Evolutionary conservation across 1,140 invertebrate genomes (phyloP).

Genomic region (Drosophila cardini): DNA sequence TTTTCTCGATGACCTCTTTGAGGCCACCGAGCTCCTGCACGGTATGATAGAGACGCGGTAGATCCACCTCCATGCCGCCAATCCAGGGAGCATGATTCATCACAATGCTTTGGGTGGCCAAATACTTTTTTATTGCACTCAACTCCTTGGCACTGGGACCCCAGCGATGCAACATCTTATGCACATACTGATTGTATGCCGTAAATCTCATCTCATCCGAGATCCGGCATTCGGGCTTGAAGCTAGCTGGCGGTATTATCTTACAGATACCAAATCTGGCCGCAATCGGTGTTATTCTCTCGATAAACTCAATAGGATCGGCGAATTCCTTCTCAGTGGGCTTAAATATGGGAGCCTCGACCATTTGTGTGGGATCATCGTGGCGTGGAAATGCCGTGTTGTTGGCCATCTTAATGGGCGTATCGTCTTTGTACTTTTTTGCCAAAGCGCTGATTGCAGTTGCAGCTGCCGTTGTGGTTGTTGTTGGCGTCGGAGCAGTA

Average conservation of each 20-base stretch:
- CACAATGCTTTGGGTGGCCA: conserved; percentile 91
- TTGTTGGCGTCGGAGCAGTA: conserved; percentile 26
- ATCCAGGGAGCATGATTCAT: conserved; percentile 92
- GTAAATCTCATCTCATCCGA: conserved; percentile 94
- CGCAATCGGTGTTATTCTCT: conserved; percentile 91
- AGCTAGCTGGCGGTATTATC: conserved; percentile 94
- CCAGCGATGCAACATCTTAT: conserved; percentile 95
- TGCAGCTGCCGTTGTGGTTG: conserved; percentile 41
- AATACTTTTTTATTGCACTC: conserved; percentile 93
- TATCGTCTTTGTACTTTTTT: conserved; percentile 82
- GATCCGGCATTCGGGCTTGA: conserved; percentile 95
- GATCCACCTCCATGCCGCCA: conserved; percentile 95
- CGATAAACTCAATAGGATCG: conserved; percentile 95
- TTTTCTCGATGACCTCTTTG: conserved; percentile 95
- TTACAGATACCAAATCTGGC: conserved; percentile 94
- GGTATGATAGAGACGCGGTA: conserved; percentile 93
- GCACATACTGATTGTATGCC: conserved; percentile 95
- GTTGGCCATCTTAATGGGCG: conserved; percentile 85
- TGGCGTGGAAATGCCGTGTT: conserved; percentile 86
- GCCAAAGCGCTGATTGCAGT: conserved; percentile 42
- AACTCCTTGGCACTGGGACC: conserved; percentile 94
- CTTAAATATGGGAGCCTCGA: conserved; percentile 93
- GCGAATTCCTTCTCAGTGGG: conserved; percentile 94
- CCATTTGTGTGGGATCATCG: conserved; percentile 87
- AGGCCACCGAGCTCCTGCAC: conserved; percentile 94